Evolutionary conservation across 2,888 invertebrate genomes (phyloP).

Genomic region (Iselma pallidipennis): DNA sequence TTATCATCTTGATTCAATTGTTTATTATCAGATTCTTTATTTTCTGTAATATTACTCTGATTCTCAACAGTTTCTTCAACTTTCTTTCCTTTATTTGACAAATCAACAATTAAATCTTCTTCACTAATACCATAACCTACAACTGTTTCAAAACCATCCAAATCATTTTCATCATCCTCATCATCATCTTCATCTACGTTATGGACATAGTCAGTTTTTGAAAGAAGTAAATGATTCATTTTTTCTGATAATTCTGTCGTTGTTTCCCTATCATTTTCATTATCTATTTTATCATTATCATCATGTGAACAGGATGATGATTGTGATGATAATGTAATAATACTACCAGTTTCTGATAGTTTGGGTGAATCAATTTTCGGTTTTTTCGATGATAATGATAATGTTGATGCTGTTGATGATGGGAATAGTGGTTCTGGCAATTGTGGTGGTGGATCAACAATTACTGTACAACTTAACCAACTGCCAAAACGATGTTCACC

Average conservation of each 20-base stretch:
- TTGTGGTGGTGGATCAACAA: constrained; percentile 42
- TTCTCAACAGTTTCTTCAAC: not conserved
- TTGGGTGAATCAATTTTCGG: not conserved
- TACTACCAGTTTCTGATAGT: not conserved
- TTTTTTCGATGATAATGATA: not conserved
- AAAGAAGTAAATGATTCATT: not conserved
- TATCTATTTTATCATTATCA: not conserved
- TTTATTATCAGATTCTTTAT: not conserved
- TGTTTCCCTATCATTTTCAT: not conserved
- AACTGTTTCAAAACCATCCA: not conserved
- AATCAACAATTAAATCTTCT: constrained; percentile 18
- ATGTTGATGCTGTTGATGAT: not conserved
- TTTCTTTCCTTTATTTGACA: not conserved
- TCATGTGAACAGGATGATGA: not conserved
- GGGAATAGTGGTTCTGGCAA: not conserved
- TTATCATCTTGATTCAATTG: constrained; percentile 31
- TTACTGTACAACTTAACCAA: constrained; percentile 52
- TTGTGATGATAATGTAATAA: not conserved
- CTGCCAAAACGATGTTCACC: constrained; percentile 54
- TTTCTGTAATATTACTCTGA: not conserved
- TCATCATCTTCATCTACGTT: not conserved
- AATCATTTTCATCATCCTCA: not conserved
- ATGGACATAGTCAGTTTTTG: not conserved
- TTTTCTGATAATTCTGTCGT: not conserved
- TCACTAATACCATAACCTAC: constrained; percentile 15